phyloP scores from a whole-genome alignment of 2,888 invertebrate species.

The Neoitamus cyanurus region DNA sequence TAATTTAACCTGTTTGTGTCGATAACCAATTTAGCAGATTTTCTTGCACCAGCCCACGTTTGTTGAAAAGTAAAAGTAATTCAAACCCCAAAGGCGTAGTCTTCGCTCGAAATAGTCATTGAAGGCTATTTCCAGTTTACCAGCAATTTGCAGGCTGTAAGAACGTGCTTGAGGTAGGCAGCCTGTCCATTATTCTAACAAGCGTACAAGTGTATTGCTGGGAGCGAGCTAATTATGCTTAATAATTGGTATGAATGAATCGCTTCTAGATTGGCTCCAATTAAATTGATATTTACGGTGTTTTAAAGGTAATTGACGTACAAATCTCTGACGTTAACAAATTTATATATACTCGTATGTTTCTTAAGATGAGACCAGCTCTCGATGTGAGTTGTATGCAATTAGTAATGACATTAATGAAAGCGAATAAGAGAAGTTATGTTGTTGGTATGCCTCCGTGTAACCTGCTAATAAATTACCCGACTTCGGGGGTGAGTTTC shows the following conservation, averaged over 20 bases:
- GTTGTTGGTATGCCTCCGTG: too few relatives aligned
- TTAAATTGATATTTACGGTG: background rate
- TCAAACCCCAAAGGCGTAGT: background rate
- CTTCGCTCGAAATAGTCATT: background rate
- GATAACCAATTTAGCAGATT: background rate
- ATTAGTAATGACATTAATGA: too few relatives aligned
- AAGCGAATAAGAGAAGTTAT: too few relatives aligned
- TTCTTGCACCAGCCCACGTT: background rate
- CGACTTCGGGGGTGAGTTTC: too few relatives aligned
- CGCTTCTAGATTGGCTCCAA: background rate
- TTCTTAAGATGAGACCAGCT: background rate
- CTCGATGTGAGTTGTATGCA: background rate
- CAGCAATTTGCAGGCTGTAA: background rate
- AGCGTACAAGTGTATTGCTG: background rate
- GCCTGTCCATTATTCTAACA: background rate
- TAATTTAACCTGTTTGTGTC: background rate
- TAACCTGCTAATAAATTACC: too few relatives aligned
- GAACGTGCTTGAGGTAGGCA: background rate
- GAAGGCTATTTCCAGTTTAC: conserved; percentile 1
- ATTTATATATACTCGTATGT: too few relatives aligned
- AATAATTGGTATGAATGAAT: background rate
- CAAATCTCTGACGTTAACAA: background rate
- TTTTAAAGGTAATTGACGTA: background rate
- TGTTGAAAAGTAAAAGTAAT: background rate
- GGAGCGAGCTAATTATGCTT: background rate